Percentiles rank a stretch among this genome's conserved stretches.
Evolutionary conservation across 1,140 invertebrate genomes (phyloP).

Genomic region (Archegozetes longisetosus): DNA sequence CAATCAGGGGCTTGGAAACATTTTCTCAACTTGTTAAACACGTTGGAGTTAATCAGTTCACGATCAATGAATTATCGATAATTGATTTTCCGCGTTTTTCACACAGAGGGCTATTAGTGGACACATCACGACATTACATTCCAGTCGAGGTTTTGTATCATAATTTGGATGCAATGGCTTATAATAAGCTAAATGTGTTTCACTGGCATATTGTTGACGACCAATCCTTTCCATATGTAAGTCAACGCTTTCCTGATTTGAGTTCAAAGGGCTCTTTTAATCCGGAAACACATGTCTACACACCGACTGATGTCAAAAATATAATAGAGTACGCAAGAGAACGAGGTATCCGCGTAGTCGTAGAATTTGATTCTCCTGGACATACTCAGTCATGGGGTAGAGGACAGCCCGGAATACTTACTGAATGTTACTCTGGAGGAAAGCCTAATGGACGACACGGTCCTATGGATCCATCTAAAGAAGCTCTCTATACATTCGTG

Average conservation of each 20-base stretch:
- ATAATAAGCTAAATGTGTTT: constrained; percentile 37
- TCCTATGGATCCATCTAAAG: constrained; percentile 53
- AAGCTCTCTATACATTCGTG: constrained; percentile 48
- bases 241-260: constrained; percentile 36
- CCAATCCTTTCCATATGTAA: constrained; percentile 42
- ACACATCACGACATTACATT: constrained; percentile 64
- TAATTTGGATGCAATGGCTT: constrained; percentile 36
- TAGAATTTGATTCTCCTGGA: constrained; percentile 88
- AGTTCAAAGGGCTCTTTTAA: constrained; percentile 45
- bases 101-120: constrained; percentile 59
- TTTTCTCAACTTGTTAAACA: constrained; percentile 50
- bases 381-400: constrained; percentile 70
- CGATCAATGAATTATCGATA: constrained; percentile 38
- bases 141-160: constrained; percentile 42
- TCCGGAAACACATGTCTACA: constrained; percentile 47
- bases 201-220: constrained; percentile 47
- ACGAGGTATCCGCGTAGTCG: constrained; percentile 67
- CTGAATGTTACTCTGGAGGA: constrained; percentile 43
- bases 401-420: constrained; percentile 50
- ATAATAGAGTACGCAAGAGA: constrained; percentile 59
- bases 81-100: constrained; percentile 51
- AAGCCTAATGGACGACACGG: constrained; percentile 21
- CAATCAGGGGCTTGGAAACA: constrained; percentile 56
- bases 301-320: constrained; percentile 40
- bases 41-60: constrained; percentile 22